Evolutionary conservation across 2,797 vertebrate genomes (phyloP).

Genomic region (Phalanger gymnotis): DNA sequence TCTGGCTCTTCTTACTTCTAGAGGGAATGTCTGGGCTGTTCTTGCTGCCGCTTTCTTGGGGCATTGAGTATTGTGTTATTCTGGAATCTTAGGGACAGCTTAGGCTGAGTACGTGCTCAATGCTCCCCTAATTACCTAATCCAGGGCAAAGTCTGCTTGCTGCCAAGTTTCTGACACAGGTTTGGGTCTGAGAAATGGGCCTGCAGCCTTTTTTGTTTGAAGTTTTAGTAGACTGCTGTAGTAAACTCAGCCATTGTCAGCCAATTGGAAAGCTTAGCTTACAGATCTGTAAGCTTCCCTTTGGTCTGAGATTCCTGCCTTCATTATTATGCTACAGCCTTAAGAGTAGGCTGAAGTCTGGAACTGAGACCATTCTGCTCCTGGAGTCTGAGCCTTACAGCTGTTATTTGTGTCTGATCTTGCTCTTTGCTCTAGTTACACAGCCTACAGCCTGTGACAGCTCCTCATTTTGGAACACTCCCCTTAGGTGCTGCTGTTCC

Average conservation of each 20-base stretch:
- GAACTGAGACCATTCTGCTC: not conserved
- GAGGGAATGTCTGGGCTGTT: not conserved
- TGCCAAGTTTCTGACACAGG: not conserved
- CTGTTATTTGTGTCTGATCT: not conserved
- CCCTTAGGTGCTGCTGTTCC: not conserved
- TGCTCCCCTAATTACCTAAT: not conserved
- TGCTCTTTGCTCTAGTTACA: not conserved
- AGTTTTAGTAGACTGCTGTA: not conserved
- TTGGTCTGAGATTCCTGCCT: not conserved
- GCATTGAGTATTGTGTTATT: too few relatives aligned
- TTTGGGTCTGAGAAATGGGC: not conserved
- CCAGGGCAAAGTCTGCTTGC: not conserved
- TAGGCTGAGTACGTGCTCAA: not conserved
- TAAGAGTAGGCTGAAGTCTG: not conserved
- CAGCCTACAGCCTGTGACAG: not conserved
- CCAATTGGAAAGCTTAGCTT: not conserved
- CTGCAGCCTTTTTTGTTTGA: not conserved
- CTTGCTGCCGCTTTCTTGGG: too few relatives aligned
- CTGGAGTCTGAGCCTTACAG: not conserved
- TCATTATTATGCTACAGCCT: not conserved
- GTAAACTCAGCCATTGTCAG: not conserved
- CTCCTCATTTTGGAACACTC: not conserved
- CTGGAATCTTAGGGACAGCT: not conserved
- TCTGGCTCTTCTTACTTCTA: not conserved
- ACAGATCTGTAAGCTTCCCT: not conserved